Base-by-base conservation (phyloP, 2,888 invertebrate genomes). In the Sylvicola cinctus region DNA sequence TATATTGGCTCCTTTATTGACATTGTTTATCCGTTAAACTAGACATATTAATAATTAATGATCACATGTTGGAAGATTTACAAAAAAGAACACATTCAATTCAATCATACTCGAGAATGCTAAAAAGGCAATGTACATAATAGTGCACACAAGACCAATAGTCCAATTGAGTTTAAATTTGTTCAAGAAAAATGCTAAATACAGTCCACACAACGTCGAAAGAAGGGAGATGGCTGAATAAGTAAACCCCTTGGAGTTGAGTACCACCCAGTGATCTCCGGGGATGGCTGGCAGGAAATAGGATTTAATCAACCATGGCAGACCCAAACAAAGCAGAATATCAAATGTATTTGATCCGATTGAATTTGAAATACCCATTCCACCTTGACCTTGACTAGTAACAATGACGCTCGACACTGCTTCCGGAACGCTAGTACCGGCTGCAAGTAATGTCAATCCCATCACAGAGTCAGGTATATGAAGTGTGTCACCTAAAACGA, bases 401-500 rank as follows among this genome's bases (percentile, higher is more conserved):
- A 87, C 84, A 32, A 85, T 69, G 7, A 85, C 70, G 50, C 81
- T 81, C 25, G 84, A 78, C 2, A 85, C 78, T 1, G 81, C 81
- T 61, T 87, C 87, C 1, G 87, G 85, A 1, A 87, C 68, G 47
- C 81, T 81, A 40, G 81, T 84, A 31, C 85, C 85, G 2, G 80
- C 79, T 1, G 85, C 84, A 17, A 85, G 61, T 45, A 85, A 74
- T 3, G 83, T 83, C 36, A 87, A 62, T 1, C 85, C 85, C 61
- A 83, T 81, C 11, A 85, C 78, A 20, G 81, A 78, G 53, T 85
- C 84, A 0, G 85, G 83, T 33, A 85, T 72, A 41, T 68, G 62
- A 12, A 84, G 55, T 1, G 83, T 78, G 47, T 78, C 78, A 32
- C 84, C 83, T 75, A 43, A n/a, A 49, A 49, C 40, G 35, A 7